phyloP scores from a whole-genome alignment of 2,888 invertebrate genomes.

The Diadegma fenestrale region DNA sequence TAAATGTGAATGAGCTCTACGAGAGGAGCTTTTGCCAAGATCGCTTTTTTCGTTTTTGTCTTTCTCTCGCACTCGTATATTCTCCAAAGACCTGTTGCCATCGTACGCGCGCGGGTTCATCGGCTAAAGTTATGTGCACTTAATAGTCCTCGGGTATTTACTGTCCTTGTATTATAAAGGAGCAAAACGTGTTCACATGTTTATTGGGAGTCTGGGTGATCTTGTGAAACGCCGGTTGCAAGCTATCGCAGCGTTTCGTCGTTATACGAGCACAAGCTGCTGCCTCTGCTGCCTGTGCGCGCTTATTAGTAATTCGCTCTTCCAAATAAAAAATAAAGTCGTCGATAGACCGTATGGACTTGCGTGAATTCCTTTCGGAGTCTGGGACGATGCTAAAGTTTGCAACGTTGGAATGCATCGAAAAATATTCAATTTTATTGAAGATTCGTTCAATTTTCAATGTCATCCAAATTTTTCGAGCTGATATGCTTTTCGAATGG shows the following conservation, averaged over 20 bases:
- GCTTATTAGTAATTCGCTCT: slow-evolving; percentile 12
- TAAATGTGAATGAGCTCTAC: background rate
- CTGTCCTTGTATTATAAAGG: background rate
- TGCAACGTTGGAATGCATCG: too few species aligned
- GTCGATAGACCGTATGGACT: background rate
- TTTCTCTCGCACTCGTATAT: background rate
- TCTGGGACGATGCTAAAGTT: too few species aligned
- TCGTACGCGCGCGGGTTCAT: background rate
- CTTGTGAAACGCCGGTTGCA: slow-evolving; percentile 12
- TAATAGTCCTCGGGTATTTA: slow-evolving; percentile 17
- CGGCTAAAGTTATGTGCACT: slow-evolving; percentile 27
- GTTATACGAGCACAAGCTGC: background rate
- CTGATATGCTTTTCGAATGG: too few species aligned
- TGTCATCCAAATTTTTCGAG: too few species aligned
- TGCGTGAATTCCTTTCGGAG: background rate
- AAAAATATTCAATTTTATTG: too few species aligned
- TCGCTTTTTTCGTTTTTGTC: background rate
- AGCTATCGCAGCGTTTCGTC: background rate
- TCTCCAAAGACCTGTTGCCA: slow-evolving; percentile 3
- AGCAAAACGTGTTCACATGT: slow-evolving; percentile 9
- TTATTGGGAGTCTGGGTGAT: slow-evolving; percentile 31
- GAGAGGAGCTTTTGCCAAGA: background rate
- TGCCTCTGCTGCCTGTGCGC: background rate
- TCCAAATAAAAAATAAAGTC: slow-evolving; percentile 1
- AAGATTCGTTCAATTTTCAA: too few species aligned